phyloP scores from a whole-genome alignment of 2,113 vertebrate species.

The Dasypus novemcinctus region DNA sequence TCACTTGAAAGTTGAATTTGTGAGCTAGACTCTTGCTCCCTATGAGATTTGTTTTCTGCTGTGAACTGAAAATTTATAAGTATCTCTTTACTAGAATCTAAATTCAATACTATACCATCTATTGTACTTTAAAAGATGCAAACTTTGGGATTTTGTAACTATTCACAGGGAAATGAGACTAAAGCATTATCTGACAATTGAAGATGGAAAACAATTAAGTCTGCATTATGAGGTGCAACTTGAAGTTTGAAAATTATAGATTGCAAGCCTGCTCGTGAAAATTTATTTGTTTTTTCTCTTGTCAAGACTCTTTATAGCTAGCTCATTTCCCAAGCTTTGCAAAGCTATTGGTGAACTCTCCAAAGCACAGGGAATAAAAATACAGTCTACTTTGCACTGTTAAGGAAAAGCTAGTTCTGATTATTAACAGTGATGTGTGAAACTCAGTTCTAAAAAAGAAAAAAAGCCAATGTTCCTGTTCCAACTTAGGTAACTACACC shows the following conservation, averaged over 20 bases:
- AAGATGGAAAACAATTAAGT: conserved; percentile 53
- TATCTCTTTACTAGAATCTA: not conserved
- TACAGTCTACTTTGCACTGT: not conserved
- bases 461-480: not conserved
- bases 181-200: not conserved
- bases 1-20: conserved; percentile 46
- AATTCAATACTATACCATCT: not conserved
- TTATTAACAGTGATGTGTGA: not conserved
- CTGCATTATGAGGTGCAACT: not conserved
- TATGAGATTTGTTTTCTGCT: not conserved
- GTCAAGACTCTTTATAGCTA: not conserved
- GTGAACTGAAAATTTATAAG: not conserved
- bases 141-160: not conserved
- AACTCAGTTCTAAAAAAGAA: not conserved
- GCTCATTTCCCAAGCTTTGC: conserved; percentile 20
- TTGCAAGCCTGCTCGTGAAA: not conserved
- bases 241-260: not conserved
- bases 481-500: not conserved
- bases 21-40: not conserved
- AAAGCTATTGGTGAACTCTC: not conserved
- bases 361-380: not conserved
- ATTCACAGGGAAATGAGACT: conserved; percentile 22
- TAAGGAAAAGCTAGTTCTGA: not conserved
- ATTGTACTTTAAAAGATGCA: conserved; percentile 22
- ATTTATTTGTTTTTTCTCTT: conserved; percentile 8